phyloP scores from a whole-genome alignment of 2,797 vertebrate genomes.

The Onychomys leucogaster region DNA sequence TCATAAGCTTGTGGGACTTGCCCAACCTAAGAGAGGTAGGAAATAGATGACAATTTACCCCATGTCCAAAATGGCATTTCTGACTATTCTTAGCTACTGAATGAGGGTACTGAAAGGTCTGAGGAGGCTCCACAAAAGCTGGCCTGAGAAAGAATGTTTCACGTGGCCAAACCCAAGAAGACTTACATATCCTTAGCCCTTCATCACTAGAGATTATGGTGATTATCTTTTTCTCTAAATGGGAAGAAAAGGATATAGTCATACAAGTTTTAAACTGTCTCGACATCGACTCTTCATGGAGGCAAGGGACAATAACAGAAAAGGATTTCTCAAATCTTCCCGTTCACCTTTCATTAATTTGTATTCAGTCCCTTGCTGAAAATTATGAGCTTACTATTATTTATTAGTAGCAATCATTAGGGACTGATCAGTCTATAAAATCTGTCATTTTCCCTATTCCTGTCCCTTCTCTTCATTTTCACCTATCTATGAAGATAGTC shows the following conservation, averaged over 20 bases:
- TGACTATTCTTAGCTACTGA: constrained; percentile 73
- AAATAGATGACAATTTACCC: constrained; percentile 66
- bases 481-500: background rate
- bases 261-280: constrained; percentile 61
- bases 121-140: constrained; percentile 66
- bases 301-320: background rate
- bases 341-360: constrained; percentile 54
- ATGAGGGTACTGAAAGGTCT: constrained; percentile 62
- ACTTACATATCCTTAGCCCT: constrained; percentile 67
- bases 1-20: background rate
- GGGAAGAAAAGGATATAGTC: constrained; percentile 47
- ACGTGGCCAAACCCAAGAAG: constrained; percentile 66
- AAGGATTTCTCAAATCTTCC: constrained; percentile 31
- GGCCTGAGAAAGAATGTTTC: constrained; percentile 58
- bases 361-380: constrained; percentile 26
- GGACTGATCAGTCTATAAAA: constrained; percentile 50
- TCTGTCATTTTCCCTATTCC: background rate
- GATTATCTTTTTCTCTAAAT: constrained; percentile 70
- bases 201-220: constrained; percentile 78
- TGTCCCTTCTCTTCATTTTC: constrained; percentile 58
- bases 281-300: constrained; percentile 13
- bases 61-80: constrained; percentile 66
- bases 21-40: constrained; percentile 40
- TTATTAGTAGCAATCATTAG: constrained; percentile 51
- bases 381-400: constrained; percentile 45